Evolutionary conservation across 2,888 invertebrate genomes (phyloP), one percentile per base, ranked within the genome.

Genomic region (Luperina testacea): DNA sequence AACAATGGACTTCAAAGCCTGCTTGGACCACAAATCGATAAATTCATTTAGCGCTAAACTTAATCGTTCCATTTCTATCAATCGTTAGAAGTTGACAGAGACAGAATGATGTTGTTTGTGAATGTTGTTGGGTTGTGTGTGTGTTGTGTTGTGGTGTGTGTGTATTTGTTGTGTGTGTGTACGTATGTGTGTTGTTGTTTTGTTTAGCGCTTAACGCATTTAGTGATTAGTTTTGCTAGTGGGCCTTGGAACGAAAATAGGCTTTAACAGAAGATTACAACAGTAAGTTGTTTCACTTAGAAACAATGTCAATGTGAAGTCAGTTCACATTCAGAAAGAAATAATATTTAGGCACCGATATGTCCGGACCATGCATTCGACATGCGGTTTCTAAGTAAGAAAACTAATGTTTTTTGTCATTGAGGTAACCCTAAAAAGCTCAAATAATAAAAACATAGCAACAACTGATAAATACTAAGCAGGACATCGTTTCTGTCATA

Each of bases 341-440:
- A 77, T 77, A 51, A 59, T 53, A 76, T 5, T 63, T 27, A 24
- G 72, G 78, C 67, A 79, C 84, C 51, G 67, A 75, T 84, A 42
- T 38, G 64, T 77, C 88, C 67, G 38, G 71, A 68, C 61, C 81
- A 81, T 86, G 84, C 88, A 72, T 80, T 80, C 72, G 72, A 80
- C 90, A 90, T 90, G 84, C 90, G 48, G 77, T 82, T 83, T 80
- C 80, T 82, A 81, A 85, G 88, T 88, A 86, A 81, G 72, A 75
- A 83, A 79, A 85, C 71, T 73, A 83, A 85, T 81, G 88, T 82
- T 88, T 85, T 83, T 86, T 84, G 20, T 77, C 48, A 61, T 80
- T 85, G 77, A 72, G n/a, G 13, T 79, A 72, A 42, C 53, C 65
- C 45, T 72, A 72, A 73, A 61, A 90, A 89, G 91, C 88, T 88